Conservation (phyloP, 2,888 invertebrate genomes). For the Meteorus cinctellus region DNA sequence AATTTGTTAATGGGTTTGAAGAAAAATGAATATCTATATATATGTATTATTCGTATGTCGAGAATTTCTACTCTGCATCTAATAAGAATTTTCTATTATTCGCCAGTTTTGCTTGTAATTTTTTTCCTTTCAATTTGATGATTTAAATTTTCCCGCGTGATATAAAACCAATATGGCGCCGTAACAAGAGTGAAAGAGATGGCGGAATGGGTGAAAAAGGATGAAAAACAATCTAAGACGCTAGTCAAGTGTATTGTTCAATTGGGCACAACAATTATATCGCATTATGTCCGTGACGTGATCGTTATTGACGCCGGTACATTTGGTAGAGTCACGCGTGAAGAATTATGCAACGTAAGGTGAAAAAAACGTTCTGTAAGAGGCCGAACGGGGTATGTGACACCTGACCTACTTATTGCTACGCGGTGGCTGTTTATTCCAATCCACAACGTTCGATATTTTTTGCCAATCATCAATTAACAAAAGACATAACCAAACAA, state of each 20-base stretch:
- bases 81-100: slow-evolving; percentile 34
- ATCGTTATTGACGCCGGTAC: slow-evolving; percentile 52
- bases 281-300: slow-evolving; percentile 42
- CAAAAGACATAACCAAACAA: slow-evolving; percentile 1
- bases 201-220: neutral
- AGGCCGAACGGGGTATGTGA: slow-evolving; percentile 62
- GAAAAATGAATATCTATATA: no score
- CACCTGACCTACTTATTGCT: slow-evolving; percentile 68
- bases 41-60: no score
- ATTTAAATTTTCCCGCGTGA: slow-evolving; percentile 52
- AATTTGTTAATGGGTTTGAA: no score
- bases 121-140: neutral
- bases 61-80: slow-evolving; percentile 14
- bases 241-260: slow-evolving; percentile 69
- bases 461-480: slow-evolving; percentile 17
- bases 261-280: slow-evolving; percentile 57
- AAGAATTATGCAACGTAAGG: slow-evolving; percentile 66
- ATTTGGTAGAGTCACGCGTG: slow-evolving; percentile 65
- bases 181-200: slow-evolving; percentile 21
- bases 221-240: slow-evolving; percentile 57
- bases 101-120: slow-evolving; percentile 13
- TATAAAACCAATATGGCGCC: slow-evolving; percentile 42
- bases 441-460: slow-evolving; percentile 17
- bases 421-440: slow-evolving; percentile 39
- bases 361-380: slow-evolving; percentile 61